A percentile compares a stretch with the other conserved stretches of the same genome.
Conservation (phyloP, 2,888 invertebrate species). For the Amblyteles armatorius region DNA sequence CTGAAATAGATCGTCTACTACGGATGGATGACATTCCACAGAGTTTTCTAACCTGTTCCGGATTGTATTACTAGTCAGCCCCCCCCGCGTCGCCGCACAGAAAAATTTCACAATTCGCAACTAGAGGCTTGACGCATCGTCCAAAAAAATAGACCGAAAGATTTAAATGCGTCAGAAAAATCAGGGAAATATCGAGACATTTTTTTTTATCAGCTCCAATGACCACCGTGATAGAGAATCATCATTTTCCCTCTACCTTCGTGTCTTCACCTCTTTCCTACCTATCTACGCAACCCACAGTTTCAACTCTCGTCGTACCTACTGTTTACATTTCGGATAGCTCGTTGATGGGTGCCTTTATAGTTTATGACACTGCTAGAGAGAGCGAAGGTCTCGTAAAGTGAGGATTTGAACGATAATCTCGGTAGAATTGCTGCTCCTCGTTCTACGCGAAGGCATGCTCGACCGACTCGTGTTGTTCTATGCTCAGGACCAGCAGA, state of each 20-base stretch:
- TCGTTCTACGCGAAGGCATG: conserved; percentile 45
- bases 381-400: conserved; percentile 65
- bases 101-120: not conserved
- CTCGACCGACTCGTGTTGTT: conserved; percentile 19
- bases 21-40: conserved; percentile 54
- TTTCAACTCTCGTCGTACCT: conserved; percentile 51
- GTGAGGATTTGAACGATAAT: conserved; percentile 69
- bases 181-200: not conserved
- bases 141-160: not conserved
- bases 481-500: conserved; percentile 19
- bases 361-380: conserved; percentile 69
- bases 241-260: not conserved
- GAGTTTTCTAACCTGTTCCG: conserved; percentile 30
- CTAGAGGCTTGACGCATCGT: not conserved
- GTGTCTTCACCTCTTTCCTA: conserved; percentile 16
- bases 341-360: conserved; percentile 70
- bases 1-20: conserved; percentile 34
- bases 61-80: conserved; percentile 6
- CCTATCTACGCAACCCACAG: conserved; percentile 29
- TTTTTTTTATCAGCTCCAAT: not conserved
- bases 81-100: too few species aligned
- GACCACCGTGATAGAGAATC: not conserved
- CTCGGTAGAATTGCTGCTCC: conserved; percentile 58
- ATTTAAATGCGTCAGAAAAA: not conserved
- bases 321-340: conserved; percentile 71